Base-by-base conservation (phyloP, 1,140 invertebrate species). In the Drosophila trapezifrons region DNA sequence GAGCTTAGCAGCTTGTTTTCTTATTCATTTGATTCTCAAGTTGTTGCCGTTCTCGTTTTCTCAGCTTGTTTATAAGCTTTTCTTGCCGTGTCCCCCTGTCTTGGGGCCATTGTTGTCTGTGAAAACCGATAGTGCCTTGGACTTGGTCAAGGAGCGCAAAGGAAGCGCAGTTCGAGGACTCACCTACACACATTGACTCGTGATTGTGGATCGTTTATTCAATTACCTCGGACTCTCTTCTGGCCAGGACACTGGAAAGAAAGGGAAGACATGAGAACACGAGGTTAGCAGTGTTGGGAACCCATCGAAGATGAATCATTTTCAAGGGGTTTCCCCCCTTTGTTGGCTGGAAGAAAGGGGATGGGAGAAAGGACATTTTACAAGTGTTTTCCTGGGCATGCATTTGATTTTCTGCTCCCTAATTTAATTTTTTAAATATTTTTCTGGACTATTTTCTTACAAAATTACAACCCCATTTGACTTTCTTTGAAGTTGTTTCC, bases 161-260 rank as follows among this genome's bases (percentile, higher is more conserved):
- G n/a, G 13, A n/a, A n/a, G 13, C 17, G 22, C 18, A 10, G 10
- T 22, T 55, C 22, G 27, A 51, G 43, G 20, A 66, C 60, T 75
- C 38, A 72, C 70, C 70, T 60, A 52, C 46, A 45, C 46, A 54
- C 72, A 42, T 58, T 55, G 62, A 76, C 72, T 76, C 47, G 35
- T 59, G 72, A 67, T 67, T 76, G 72, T 49, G 72, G 62, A 76
- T 59, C 73, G 72, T 49, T 76, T 76, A 76, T 76, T 76, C 73
- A 67, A 66, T 76, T 76, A 76, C 72, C 73, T 76, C 40, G 17
- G 18, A 58, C 37, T 43, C 47, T 51, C 15, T 9, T 38, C 17
- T 46, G 67, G 43, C 8, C 56, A 22, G 47, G 66, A 46, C 49
- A 47, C 65, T 58, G 35, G 4, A 56, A 69, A 25, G 42, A 49